phyloP scores from a whole-genome alignment of 92 coral and sea anemone species.

The Desmophyllum pertusum region DNA sequence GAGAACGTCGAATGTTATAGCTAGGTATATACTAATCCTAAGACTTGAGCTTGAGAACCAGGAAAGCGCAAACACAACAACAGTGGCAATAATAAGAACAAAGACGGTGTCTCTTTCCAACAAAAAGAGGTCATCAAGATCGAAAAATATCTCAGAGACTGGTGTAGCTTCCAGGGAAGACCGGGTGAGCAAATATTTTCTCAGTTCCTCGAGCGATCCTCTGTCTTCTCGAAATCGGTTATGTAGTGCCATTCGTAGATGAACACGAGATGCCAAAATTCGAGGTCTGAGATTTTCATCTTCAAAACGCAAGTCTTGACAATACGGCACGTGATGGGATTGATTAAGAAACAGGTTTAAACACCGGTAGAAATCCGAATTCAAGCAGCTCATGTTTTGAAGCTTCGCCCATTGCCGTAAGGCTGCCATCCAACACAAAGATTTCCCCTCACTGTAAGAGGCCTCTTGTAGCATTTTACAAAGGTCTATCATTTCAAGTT shows the following conservation, averaged over 20 bases:
- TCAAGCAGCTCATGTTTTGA: conserved; percentile 37
- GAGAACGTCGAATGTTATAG: conserved; percentile 19
- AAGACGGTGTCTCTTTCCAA: not conserved
- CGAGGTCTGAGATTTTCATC: not conserved
- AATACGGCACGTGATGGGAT: not conserved
- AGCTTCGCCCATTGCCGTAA: conserved; percentile 36
- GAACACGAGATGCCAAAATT: conserved; percentile 45
- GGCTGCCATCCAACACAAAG: conserved; percentile 53
- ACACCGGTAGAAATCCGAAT: conserved; percentile 33
- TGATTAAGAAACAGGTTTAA: conserved; percentile 29
- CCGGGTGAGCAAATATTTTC: not conserved
- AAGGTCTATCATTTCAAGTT: conserved; percentile 6
- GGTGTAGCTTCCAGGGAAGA: not conserved
- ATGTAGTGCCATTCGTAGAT: conserved; percentile 15
- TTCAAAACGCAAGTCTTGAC: conserved; percentile 31
- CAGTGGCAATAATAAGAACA: not conserved
- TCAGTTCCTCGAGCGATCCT: not conserved
- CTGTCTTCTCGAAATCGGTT: conserved; percentile 8
- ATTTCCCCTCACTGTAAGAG: conserved; percentile 9
- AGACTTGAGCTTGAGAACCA: not conserved
- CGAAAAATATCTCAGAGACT: conserved; percentile 5
- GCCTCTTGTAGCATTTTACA: conserved; percentile 13
- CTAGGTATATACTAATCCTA: not conserved
- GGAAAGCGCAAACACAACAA: not conserved
- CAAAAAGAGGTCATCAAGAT: conserved; percentile 23